Evolutionary conservation across 2,888 invertebrate genomes (phyloP).

Genomic region (Eugnorisma glareosa): DNA sequence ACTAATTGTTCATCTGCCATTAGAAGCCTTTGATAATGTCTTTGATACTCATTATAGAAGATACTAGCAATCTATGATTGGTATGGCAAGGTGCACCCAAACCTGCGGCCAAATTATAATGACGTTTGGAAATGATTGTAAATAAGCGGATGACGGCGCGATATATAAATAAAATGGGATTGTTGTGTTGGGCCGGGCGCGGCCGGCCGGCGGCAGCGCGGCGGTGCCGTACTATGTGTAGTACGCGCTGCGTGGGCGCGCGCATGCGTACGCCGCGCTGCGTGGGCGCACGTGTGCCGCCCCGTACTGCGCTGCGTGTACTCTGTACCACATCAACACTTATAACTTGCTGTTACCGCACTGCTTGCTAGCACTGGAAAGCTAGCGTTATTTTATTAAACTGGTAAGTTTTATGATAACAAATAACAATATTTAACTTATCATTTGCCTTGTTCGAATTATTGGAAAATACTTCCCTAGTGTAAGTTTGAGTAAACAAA

Average conservation of each 20-base stretch:
- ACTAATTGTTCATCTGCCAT: conserved; percentile 38
- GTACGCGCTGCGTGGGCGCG: conserved; percentile 35
- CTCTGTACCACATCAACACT: conserved; percentile 16
- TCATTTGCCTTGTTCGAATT: conserved; percentile 16
- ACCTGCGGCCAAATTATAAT: conserved; percentile 45
- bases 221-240: conserved; percentile 51
- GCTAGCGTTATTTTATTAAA: conserved; percentile 25
- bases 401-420: conserved; percentile 8
- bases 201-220: conserved; percentile 22
- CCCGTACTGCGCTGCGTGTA: background rate
- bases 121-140: conserved; percentile 52
- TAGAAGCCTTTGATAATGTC: conserved; percentile 4
- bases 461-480: conserved; percentile 1
- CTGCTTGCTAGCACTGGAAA: conserved; percentile 52
- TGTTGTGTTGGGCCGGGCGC: conserved; percentile 45
- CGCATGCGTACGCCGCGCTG: conserved; percentile 42
- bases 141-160: conserved; percentile 52
- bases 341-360: conserved; percentile 43
- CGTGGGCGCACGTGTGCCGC: conserved; percentile 28
- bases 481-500: conserved; percentile 26
- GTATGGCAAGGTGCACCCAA: conserved; percentile 43
- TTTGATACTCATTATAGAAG: conserved; percentile 2
- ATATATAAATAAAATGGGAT: conserved; percentile 50
- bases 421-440: conserved; percentile 11
- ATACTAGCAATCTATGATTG: conserved; percentile 29